A percentile compares a stretch with the other conserved stretches of the same genome.
Conservation (phyloP, 2,888 invertebrate species). For the Amphipyra berbera region DNA sequence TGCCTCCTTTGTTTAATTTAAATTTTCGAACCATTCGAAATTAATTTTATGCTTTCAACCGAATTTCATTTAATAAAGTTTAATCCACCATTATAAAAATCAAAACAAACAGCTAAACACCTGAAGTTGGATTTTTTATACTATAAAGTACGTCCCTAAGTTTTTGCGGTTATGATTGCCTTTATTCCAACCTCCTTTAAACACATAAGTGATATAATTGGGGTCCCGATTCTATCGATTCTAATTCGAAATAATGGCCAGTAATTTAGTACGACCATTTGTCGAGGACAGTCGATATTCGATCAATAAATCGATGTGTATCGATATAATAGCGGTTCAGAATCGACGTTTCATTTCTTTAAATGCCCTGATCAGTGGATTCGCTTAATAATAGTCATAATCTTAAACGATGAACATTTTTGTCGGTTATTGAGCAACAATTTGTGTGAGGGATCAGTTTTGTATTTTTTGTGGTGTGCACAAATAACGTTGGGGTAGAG, state of each 20-base stretch:
- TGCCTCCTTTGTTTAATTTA: constrained; percentile 45
- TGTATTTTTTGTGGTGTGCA: constrained; percentile 54
- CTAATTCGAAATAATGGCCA: constrained; percentile 89
- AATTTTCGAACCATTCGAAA: constrained; percentile 30
- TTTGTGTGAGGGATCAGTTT: constrained; percentile 64
- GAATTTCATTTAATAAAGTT: constrained; percentile 30
- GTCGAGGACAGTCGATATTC: constrained; percentile 89
- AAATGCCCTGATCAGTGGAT: constrained; percentile 88
- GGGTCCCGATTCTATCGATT: constrained; percentile 88
- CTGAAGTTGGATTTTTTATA: constrained; percentile 60
- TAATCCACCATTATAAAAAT: constrained; percentile 54
- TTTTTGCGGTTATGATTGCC: constrained; percentile 82
- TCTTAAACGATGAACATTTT: constrained; percentile 83
- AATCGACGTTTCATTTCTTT: constrained; percentile 89
- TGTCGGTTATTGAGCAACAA: constrained; percentile 68
- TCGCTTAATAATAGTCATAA: constrained; percentile 88
- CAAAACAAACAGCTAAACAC: constrained; percentile 66
- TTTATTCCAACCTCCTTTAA: constrained; percentile 87
- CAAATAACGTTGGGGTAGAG: constrained; percentile 29
- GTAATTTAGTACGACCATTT: constrained; percentile 88
- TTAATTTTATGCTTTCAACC: constrained; percentile 23
- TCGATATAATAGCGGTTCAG: constrained; percentile 85
- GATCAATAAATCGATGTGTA: constrained; percentile 90
- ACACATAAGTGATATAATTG: constrained; percentile 90
- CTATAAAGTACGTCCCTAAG: constrained; percentile 64